These are phyloP conservation scores for Oxystoma pomonae DNA, from an alignment of 2,888 invertebrate species.

Conservation along the genomic window DNA sequence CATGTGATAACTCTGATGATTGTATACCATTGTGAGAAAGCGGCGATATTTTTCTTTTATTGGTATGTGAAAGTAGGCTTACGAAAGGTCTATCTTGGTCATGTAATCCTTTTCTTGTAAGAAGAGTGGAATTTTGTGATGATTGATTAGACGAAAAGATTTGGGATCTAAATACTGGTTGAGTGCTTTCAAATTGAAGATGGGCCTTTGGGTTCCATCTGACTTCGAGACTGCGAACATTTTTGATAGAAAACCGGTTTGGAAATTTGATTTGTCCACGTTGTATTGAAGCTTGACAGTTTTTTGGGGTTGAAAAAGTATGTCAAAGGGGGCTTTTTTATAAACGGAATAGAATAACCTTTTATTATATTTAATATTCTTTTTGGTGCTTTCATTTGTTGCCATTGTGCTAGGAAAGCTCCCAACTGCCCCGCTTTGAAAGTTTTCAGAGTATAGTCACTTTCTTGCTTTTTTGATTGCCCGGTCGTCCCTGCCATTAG, in stretches of 20 bases:
- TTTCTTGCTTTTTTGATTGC: too few relatives aligned
- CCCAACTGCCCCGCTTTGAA: background rate
- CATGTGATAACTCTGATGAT: slow-evolving; percentile 2
- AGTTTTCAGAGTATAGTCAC: background rate
- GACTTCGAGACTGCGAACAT: slow-evolving; percentile 16
- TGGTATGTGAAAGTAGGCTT: slow-evolving; percentile 21
- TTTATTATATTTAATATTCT: slow-evolving; percentile 11
- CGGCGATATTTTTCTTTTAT: slow-evolving; percentile 6
- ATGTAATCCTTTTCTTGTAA: slow-evolving; percentile 3
- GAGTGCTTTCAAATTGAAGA: slow-evolving; percentile 6
- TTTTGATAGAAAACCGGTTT: slow-evolving; percentile 2
- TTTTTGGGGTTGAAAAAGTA: background rate
- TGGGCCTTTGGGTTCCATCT: slow-evolving; percentile 2
- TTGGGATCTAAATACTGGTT: slow-evolving; percentile 5
- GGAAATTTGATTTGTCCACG: too few relatives aligned
- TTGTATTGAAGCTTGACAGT: too few relatives aligned
- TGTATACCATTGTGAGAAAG: background rate
- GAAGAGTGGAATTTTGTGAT: background rate
- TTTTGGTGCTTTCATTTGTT: slow-evolving; percentile 10
- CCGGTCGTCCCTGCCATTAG: too few relatives aligned
- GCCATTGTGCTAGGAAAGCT: background rate
- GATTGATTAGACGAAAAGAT: slow-evolving; percentile 5
- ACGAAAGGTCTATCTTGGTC: background rate
- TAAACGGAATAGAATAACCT: slow-evolving; percentile 13
- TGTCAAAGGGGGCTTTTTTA: slow-evolving; percentile 8